Evolutionary conservation across 1,140 invertebrate genomes (phyloP), one percentile per base, ranked within the genome.

Genomic region (Drosophila oshimai): DNA sequence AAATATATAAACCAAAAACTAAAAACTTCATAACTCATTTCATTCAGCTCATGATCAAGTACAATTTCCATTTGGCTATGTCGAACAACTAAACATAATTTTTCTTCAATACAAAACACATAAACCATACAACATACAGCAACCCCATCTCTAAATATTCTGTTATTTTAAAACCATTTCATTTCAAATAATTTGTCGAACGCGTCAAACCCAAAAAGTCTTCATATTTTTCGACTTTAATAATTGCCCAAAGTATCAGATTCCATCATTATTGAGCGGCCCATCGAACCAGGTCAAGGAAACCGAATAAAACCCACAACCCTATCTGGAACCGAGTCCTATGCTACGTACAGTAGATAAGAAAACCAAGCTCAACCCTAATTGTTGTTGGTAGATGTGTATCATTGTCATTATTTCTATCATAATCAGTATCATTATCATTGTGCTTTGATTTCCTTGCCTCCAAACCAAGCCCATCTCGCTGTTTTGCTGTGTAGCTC

Each of bases 241-340:
- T 75, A 47, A 34, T 44, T 41, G 41, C 70, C 55, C 51, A 37
- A 74, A 86, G 81, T 87, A 89, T 89, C 74, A 86, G 74, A 89
- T 89, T 90, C 89, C 89, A 90, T 90, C 89, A 90, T 90, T 90
- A 81, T 83, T 89, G 89, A 89, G 88, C 89, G 89, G 89, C 89
- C 89, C 89, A 90, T 90, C 84, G 31, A 73, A 79, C 73, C 60
- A 81, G 50, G 65, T 87, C 72, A 76, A 77, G 68, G 73, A 67
- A 70, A 67, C 51, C 62, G 53, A 57, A 58, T 28, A 50, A 62
- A 55, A 72, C 49, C 46, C 20, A 37, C 41, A 51, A 46, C 45
- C 41, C 29, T 41, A 87, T 73, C 61, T 80, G 76, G 72, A 87
- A 69, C 29, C 41, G 50, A 49, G 34, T 54, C 72, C 42, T 60